Percentiles rank a stretch among this genome's conserved stretches.
Conservation (phyloP, 2,797 vertebrate species). For the Alosa sapidissima region DNA sequence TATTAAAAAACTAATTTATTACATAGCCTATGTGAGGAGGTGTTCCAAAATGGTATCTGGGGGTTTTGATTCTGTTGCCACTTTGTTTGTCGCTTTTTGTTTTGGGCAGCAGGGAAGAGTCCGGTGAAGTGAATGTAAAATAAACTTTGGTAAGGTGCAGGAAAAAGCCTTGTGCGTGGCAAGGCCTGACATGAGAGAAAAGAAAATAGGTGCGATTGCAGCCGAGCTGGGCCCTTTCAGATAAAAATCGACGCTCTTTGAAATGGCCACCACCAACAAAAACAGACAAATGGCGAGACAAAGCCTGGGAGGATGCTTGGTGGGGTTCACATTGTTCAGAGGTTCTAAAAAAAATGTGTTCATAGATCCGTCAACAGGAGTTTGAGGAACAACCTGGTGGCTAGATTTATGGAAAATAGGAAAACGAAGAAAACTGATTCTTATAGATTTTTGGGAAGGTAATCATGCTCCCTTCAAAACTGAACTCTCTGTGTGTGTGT, state of each 20-base stretch:
- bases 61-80: slow-evolving; percentile 3
- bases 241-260: slow-evolving; percentile 49
- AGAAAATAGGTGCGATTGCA: slow-evolving; percentile 29
- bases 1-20: not conserved
- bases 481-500: not conserved
- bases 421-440: not conserved
- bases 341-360: slow-evolving; percentile 48
- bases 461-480: not conserved
- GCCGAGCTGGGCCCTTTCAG: slow-evolving; percentile 31
- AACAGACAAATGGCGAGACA: slow-evolving; percentile 51
- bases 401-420: not conserved
- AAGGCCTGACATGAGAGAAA: slow-evolving; percentile 43
- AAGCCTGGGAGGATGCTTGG: slow-evolving; percentile 46
- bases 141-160: slow-evolving; percentile 38
- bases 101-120: slow-evolving; percentile 41
- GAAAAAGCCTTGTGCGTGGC: slow-evolving; percentile 41
- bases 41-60: not conserved
- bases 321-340: slow-evolving; percentile 48
- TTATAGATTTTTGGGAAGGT: not conserved
- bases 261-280: slow-evolving; percentile 51
- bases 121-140: slow-evolving; percentile 42
- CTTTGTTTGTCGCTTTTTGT: slow-evolving; percentile 41
- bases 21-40: not conserved
- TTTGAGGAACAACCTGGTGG: slow-evolving; percentile 24
- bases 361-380: not conserved